Evolutionary conservation across 2,113 vertebrate genomes (phyloP).

Genomic region (Stegostoma tigrinum): DNA sequence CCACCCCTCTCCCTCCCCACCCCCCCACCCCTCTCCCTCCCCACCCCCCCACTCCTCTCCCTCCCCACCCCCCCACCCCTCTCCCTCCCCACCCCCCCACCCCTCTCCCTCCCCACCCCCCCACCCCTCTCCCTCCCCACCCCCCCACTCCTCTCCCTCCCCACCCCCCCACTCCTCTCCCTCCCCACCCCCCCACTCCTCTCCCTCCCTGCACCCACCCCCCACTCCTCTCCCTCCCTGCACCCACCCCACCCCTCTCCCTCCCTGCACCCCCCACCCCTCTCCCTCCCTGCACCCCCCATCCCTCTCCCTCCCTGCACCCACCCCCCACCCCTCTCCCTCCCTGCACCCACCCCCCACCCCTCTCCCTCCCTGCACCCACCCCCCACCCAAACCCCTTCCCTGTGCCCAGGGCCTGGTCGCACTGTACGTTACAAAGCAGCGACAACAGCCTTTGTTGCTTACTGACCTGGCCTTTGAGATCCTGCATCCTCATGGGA

Average conservation of each 20-base stretch:
- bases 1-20: too few relatives aligned
- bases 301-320: too few relatives aligned
- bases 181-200: not conserved
- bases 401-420: not conserved
- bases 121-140: not conserved
- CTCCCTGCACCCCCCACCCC: too few relatives aligned
- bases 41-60: too few relatives aligned
- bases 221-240: not conserved
- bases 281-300: too few relatives aligned
- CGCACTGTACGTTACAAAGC: not conserved
- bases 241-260: too few relatives aligned
- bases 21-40: not conserved
- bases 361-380: not conserved
- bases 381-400: not conserved
- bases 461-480: not conserved
- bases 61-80: fast-evolving
- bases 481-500: not conserved
- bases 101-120: not conserved
- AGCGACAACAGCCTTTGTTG: too few relatives aligned
- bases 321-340: fast-evolving
- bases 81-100: not conserved
- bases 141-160: not conserved
- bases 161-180: not conserved
- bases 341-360: not conserved
- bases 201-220: not conserved